These are phyloP conservation scores for Bombus breviceps DNA, from an alignment of 1,140 invertebrate genomes.

Conservation along the genomic window DNA sequence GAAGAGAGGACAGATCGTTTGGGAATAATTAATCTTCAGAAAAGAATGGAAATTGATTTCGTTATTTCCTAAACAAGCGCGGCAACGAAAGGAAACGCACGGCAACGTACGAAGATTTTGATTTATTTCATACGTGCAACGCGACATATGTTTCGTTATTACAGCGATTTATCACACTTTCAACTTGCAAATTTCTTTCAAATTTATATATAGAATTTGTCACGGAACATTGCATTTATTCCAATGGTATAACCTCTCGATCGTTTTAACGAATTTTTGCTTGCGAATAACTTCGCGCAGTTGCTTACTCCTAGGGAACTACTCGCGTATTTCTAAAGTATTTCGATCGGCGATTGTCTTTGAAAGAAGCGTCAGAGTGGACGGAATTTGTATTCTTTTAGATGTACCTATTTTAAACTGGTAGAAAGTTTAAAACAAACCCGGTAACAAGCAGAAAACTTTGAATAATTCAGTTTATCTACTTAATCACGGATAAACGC, in stretches of 20 bases:
- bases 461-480: conserved; percentile 10
- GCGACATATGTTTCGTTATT: neutral
- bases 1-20: neutral
- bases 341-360: too few species aligned
- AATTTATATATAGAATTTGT: neutral
- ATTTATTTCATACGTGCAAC: neutral
- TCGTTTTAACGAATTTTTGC: neutral
- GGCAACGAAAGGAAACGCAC: neutral
- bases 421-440: conserved; percentile 8
- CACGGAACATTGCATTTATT: neutral
- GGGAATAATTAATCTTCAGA: neutral
- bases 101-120: neutral
- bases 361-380: too few species aligned
- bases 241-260: too few species aligned
- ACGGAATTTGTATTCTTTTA: neutral
- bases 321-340: too few species aligned
- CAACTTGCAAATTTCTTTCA: neutral
- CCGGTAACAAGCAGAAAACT: neutral
- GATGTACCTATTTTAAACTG: neutral
- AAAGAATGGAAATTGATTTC: neutral
- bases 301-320: too few species aligned
- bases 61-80: neutral
- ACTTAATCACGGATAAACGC: neutral
- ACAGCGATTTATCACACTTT: neutral
- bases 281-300: too few species aligned